phyloP scores from a whole-genome alignment of 2,888 invertebrate species.

The Alloplasta piceator region DNA sequence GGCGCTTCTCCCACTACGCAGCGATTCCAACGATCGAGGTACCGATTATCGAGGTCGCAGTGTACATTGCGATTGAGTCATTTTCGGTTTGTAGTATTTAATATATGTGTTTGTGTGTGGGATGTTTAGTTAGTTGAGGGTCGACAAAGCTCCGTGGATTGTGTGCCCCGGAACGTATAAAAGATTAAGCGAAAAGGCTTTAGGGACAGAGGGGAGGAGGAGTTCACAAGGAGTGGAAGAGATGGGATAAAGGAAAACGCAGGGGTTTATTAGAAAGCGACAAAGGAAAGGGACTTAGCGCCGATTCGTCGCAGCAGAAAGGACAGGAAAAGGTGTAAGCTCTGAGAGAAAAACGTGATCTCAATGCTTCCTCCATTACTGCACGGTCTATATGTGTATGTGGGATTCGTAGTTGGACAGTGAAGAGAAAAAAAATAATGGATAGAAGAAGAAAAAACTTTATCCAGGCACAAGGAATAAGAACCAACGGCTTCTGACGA shows the following conservation, averaged over 20 bases:
- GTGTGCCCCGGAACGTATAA: slow-evolving; percentile 26
- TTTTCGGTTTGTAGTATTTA: slow-evolving; percentile 22
- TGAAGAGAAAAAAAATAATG: slow-evolving; percentile 3
- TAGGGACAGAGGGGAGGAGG: slow-evolving; percentile 48
- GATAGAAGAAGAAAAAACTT: slow-evolving; percentile 27
- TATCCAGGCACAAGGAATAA: slow-evolving; percentile 38
- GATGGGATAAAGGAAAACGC: slow-evolving; percentile 60
- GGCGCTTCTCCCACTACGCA: too few species aligned
- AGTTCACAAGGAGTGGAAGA: slow-evolving; percentile 65
- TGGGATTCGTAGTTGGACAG: slow-evolving; percentile 1
- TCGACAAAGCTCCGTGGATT: slow-evolving; percentile 41
- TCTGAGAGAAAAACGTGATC: slow-evolving; percentile 45
- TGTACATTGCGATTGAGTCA: slow-evolving; percentile 34
- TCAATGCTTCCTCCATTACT: slow-evolving; percentile 40
- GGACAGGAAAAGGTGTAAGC: slow-evolving; percentile 51
- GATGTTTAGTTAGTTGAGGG: slow-evolving; percentile 8
- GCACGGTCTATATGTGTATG: slow-evolving; percentile 27
- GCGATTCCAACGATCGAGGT: too few species aligned
- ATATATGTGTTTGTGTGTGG: not conserved
- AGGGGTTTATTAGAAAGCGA: slow-evolving; percentile 60
- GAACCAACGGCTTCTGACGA: not conserved
- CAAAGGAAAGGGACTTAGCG: slow-evolving; percentile 55
- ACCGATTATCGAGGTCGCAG: too few species aligned
- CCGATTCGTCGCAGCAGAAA: slow-evolving; percentile 55
- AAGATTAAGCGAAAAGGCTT: slow-evolving; percentile 45